These are phyloP conservation scores for Asarcornis scutulata DNA, from an alignment of 2,113 vertebrate genomes.

Conservation along the genomic window DNA sequence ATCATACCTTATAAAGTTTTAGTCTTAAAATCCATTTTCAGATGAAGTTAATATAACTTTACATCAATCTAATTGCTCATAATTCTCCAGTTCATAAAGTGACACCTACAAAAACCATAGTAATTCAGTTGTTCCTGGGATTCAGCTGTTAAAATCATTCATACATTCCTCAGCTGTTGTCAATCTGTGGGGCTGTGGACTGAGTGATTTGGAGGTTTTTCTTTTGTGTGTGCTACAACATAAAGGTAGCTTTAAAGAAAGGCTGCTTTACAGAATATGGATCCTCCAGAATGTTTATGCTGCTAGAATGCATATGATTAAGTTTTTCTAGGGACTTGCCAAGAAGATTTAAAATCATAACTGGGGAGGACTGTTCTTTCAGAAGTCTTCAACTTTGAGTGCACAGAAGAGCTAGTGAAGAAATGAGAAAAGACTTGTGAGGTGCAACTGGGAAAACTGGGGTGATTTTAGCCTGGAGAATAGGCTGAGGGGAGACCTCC, in stretches of 20 bases:
- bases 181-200: neutral
- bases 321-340: accelerated
- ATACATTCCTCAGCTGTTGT: neutral
- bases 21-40: neutral
- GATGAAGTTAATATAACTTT: neutral
- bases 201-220: neutral
- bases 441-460: neutral
- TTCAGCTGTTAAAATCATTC: neutral
- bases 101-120: neutral
- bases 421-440: neutral
- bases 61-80: neutral
- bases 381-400: neutral
- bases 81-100: neutral
- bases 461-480: neutral
- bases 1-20: neutral
- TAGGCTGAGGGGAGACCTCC: neutral
- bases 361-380: neutral
- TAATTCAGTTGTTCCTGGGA: neutral
- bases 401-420: neutral
- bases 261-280: neutral
- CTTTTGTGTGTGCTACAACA: neutral
- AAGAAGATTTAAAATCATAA: neutral
- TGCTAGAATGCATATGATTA: neutral
- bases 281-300: neutral
- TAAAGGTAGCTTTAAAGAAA: neutral